These are phyloP conservation scores for Drosophila meridionalis DNA, from an alignment of 2,888 invertebrate species.

Conservation along the genomic window DNA sequence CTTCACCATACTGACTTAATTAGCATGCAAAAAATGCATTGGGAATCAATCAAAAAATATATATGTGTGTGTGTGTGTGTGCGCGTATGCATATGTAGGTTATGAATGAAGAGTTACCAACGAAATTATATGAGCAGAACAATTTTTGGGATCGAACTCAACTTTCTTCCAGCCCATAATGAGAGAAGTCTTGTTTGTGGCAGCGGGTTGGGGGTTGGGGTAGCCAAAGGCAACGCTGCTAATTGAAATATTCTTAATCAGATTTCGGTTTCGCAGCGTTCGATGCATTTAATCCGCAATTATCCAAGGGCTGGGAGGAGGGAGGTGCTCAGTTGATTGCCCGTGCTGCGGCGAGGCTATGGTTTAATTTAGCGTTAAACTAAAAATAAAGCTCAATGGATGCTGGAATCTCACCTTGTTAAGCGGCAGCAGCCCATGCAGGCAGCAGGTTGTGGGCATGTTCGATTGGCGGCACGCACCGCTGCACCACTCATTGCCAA, in stretches of 20 bases:
- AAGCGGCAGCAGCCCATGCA: constrained; percentile 5
- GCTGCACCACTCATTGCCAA: constrained; percentile 22
- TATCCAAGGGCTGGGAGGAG: constrained; percentile 33
- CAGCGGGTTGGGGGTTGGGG: not conserved
- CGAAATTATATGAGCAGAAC: constrained; percentile 13
- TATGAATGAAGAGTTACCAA: constrained; percentile 2
- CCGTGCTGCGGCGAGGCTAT: constrained; percentile 41
- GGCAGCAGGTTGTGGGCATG: constrained; percentile 38
- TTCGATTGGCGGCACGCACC: constrained; percentile 63
- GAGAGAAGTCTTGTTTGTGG: constrained; percentile 42
- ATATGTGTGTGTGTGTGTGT: no score
- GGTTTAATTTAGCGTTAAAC: constrained; percentile 73
- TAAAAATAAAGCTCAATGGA: constrained; percentile 63
- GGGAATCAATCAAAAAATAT: constrained; percentile 65
- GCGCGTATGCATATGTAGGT: not conserved
- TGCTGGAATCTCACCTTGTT: constrained; percentile 49
- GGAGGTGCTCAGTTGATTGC: constrained; percentile 40
- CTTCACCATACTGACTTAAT: constrained; percentile 68
- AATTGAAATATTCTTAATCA: constrained; percentile 81
- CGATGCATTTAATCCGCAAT: constrained; percentile 77
- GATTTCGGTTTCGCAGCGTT: constrained; percentile 58
- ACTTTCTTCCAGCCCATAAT: constrained; percentile 63
- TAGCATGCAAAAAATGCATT: constrained; percentile 69
- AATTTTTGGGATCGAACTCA: constrained; percentile 48
- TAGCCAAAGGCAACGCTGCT: constrained; percentile 55